phyloP scores from a whole-genome alignment of 1,140 invertebrate genomes.

The Ostrea edulis region DNA sequence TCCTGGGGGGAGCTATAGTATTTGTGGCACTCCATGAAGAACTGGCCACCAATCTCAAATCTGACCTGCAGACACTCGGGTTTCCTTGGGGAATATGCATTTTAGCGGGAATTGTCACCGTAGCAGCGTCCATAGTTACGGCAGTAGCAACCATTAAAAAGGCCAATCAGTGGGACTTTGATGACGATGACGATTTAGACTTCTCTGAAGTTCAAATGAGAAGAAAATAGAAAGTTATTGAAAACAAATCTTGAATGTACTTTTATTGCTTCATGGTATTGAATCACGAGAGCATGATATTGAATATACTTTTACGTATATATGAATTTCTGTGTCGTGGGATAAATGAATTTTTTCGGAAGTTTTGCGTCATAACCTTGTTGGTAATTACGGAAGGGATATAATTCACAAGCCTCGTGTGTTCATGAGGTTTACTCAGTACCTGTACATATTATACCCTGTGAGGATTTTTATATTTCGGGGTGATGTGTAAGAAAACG shows the following conservation, averaged over 20 bases:
- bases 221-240: background rate
- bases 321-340: too few relatives aligned
- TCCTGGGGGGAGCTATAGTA: conserved; percentile 45
- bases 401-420: too few relatives aligned
- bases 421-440: too few relatives aligned
- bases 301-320: too few relatives aligned
- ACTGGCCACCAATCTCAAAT: conserved; percentile 12
- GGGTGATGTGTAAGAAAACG: too few relatives aligned
- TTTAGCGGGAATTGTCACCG: conserved; percentile 45
- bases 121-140: conserved; percentile 48
- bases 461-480: too few relatives aligned
- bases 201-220: conserved; percentile 34
- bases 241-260: background rate
- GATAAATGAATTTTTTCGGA: too few relatives aligned
- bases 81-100: conserved; percentile 50
- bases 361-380: too few relatives aligned
- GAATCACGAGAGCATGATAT: background rate
- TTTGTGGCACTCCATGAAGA: conserved; percentile 46
- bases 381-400: too few relatives aligned
- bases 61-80: background rate
- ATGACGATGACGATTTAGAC: conserved; percentile 24
- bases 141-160: conserved; percentile 48
- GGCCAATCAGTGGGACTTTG: conserved; percentile 36
- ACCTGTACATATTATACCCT: too few relatives aligned
- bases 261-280: background rate